These are phyloP conservation scores for Potorous gilbertii DNA, from an alignment of 2,797 vertebrate genomes.

Conservation along the genomic window DNA sequence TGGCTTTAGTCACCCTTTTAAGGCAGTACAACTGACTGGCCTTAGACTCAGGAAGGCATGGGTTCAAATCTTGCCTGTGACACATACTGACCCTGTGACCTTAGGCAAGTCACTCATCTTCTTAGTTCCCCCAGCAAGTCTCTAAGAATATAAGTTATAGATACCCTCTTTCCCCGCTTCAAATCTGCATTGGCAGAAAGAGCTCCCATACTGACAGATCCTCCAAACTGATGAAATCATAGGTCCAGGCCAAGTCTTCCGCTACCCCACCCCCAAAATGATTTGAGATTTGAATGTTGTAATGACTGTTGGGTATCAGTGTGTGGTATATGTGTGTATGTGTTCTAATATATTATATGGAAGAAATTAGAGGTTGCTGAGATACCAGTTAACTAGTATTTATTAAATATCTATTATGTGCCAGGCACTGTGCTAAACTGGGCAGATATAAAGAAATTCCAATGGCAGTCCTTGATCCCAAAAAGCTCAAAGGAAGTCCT, in stretches of 20 bases:
- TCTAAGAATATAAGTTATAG: neutral
- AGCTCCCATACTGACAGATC: neutral
- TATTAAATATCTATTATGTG: neutral
- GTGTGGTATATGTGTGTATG: neutral
- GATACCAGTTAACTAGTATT: neutral
- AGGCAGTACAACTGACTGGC: neutral
- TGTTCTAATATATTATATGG: neutral
- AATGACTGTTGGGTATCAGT: neutral
- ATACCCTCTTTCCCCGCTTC: neutral
- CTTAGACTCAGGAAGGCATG: neutral
- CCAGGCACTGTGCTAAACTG: neutral
- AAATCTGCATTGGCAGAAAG: neutral
- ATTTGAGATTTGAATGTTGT: neutral
- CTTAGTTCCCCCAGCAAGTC: neutral
- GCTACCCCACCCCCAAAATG: neutral
- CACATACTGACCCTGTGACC: neutral
- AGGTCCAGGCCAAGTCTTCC: neutral
- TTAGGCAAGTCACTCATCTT: neutral
- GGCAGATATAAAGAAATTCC: neutral
- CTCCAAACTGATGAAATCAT: neutral
- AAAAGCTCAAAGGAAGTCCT: neutral
- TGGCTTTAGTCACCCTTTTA: neutral
- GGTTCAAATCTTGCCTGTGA: neutral
- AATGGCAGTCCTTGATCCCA: neutral
- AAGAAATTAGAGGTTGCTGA: neutral